Base-by-base conservation (phyloP, 2,797 vertebrate genomes). In the Streptopelia turtur region DNA sequence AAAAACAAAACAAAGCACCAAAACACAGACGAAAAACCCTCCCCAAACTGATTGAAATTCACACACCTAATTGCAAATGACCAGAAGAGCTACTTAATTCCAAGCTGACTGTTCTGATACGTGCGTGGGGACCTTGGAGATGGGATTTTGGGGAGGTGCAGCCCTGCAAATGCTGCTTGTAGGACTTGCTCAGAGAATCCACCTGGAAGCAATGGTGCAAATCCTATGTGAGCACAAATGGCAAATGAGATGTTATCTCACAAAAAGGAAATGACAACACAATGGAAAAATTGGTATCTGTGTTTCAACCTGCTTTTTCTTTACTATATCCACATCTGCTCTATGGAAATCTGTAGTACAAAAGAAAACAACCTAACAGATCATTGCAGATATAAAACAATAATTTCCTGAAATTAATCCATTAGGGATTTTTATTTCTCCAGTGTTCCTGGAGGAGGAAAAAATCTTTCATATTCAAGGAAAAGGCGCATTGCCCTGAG, bases 91-190 rank as follows among this genome's bases (percentile, higher is more conserved):
- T n/a, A 6, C 50, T 20, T 1, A 5, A 24, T 10, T 24, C 37
- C 1, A 28, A 13, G 28, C 5, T 37, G 24, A 3, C 16, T 5
- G 16, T 41, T 37, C 16, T 0, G 4, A 25, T 57, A 22, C 4
- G 2, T 0, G 11, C 4, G 2, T 11, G 18, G 18, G 31, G n/a
- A n/a, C 43, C 41, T 13, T 12, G 35, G 15, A 35, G 25, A 43
- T 7, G 13, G 31, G 13, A 23, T 63, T 56, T 11, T 13, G 3
- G 56, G 21, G 33, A 27, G 49, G 23, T 35, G 27, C 17, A 11
- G 4, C 49, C 30, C 2, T 9, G 22, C 3, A 3, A 55, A 27
- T 16, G 70, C 41, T 63, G 30, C 33, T 41, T 5, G 3, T 5
- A 5, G 41, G 30, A 30, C 39, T 21, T 22, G 47, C 55, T 61